A percentile compares a stretch with the other conserved stretches of the same genome.
Conservation (phyloP, 2,888 invertebrate genomes). For the Pycnomerus fuliginosus region DNA sequence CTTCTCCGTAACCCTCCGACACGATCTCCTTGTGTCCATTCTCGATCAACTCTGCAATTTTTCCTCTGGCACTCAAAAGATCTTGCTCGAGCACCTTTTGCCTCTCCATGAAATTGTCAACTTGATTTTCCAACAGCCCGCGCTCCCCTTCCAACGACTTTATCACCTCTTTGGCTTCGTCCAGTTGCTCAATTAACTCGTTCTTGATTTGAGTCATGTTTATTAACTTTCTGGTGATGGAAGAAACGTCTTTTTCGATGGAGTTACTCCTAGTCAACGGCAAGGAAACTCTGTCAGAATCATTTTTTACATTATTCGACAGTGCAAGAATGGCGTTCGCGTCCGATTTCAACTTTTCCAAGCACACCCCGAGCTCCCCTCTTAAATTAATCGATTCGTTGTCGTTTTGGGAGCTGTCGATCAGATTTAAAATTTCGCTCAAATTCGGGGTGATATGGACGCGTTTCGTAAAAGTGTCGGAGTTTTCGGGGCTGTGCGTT, state of each 20-base stretch:
- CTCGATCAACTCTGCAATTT: constrained; percentile 53
- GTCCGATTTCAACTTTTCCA: constrained; percentile 66
- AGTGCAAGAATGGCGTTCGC: constrained; percentile 69
- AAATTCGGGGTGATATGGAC: constrained; percentile 75
- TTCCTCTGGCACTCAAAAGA: constrained; percentile 50
- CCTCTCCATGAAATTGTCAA: constrained; percentile 61
- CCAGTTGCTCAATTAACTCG: constrained; percentile 57
- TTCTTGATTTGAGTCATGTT: constrained; percentile 44
- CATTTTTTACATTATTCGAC: constrained; percentile 41
- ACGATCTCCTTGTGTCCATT: constrained; percentile 56
- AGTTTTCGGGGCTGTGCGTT: constrained; percentile 13
- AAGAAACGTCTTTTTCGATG: constrained; percentile 38
- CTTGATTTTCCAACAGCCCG: constrained; percentile 58
- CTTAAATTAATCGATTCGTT: constrained; percentile 58
- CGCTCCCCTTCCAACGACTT: constrained; percentile 52
- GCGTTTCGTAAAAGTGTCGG: constrained; percentile 55
- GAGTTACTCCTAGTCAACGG: constrained; percentile 15
- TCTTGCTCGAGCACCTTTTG: constrained; percentile 59
- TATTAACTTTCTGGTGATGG: constrained; percentile 40
- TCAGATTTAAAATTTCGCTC: constrained; percentile 58
- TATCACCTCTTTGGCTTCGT: constrained; percentile 58
- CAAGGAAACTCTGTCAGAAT: constrained; percentile 10
- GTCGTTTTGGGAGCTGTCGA: constrained; percentile 63
- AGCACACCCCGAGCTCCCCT: constrained; percentile 66
- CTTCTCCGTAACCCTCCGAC: constrained; percentile 58